These are phyloP conservation scores for Mormyrus proboscirostris DNA, from an alignment of 2,797 vertebrate genomes.

Conservation along the genomic window DNA sequence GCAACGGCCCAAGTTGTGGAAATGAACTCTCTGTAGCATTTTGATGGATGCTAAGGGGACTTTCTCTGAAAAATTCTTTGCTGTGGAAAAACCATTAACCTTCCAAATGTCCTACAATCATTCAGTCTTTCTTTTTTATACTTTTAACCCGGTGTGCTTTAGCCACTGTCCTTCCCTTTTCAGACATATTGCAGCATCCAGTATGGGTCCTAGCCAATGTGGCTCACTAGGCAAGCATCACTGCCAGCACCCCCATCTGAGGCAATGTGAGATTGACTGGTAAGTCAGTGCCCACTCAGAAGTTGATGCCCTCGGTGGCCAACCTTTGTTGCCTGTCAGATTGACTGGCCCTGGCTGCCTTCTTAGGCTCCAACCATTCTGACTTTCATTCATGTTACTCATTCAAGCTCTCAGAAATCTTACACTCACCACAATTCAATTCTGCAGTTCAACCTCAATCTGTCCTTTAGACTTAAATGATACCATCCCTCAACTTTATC, in stretches of 20 bases:
- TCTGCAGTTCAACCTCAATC: background rate
- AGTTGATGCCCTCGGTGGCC: background rate
- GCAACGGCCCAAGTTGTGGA: background rate
- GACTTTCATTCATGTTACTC: background rate
- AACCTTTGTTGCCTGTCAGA: background rate
- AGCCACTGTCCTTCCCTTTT: background rate
- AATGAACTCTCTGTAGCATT: background rate
- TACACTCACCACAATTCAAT: background rate
- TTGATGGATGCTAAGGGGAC: conserved; percentile 1
- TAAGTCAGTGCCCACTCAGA: background rate
- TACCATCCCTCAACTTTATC: background rate
- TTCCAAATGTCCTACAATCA: background rate
- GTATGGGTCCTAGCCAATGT: background rate
- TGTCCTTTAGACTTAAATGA: background rate
- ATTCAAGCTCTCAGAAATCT: background rate
- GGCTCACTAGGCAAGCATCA: background rate
- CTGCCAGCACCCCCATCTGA: background rate
- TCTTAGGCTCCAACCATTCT: background rate
- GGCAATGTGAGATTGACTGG: background rate
- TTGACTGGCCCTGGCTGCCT: background rate
- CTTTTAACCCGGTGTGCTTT: background rate
- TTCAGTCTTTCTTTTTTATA: background rate
- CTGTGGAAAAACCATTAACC: conserved; percentile 24
- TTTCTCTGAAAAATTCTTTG: background rate
- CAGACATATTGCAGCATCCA: background rate